Percentiles rank a stretch among this genome's conserved stretches.
Conservation (phyloP, 2,888 invertebrate species). For the Drosophila macrospina region DNA sequence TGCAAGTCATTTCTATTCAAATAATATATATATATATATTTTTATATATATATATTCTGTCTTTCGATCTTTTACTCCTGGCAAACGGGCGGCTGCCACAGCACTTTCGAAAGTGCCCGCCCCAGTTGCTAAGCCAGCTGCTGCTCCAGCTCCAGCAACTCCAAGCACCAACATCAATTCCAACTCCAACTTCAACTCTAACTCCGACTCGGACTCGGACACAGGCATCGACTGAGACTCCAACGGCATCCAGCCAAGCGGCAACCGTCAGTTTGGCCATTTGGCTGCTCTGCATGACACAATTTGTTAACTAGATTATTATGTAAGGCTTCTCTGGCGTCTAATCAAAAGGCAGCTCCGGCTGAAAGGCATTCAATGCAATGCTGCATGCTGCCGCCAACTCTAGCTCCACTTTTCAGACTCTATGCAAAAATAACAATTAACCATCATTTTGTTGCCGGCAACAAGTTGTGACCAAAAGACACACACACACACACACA, state of each 20-base stretch:
- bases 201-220: not conserved
- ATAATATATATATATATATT: conserved; percentile 22
- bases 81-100: conserved; percentile 34
- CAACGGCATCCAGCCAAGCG: conserved; percentile 19
- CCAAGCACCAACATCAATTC: too few species aligned
- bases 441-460: conserved; percentile 72
- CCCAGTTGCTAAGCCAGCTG: conserved; percentile 53
- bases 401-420: conserved; percentile 26
- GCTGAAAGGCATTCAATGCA: conserved; percentile 23
- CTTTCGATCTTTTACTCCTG: conserved; percentile 17
- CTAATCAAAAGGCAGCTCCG: conserved; percentile 61
- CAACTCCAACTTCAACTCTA: not conserved
- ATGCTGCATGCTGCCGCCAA: conserved; percentile 38
- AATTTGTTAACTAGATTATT: conserved; percentile 79
- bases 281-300: conserved; percentile 71
- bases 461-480: conserved; percentile 44
- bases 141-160: conserved; percentile 6
- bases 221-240: conserved; percentile 19
- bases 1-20: conserved; percentile 59
- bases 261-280: conserved; percentile 54
- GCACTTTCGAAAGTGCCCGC: conserved; percentile 72
- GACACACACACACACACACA: conserved; percentile 14
- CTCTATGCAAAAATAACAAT: conserved; percentile 71
- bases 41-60: conserved; percentile 36
- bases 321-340: conserved; percentile 65